Evolutionary conservation across 2,797 vertebrate genomes (phyloP), one percentile per base, ranked within the genome.

Genomic region (Argentina silus): DNA sequence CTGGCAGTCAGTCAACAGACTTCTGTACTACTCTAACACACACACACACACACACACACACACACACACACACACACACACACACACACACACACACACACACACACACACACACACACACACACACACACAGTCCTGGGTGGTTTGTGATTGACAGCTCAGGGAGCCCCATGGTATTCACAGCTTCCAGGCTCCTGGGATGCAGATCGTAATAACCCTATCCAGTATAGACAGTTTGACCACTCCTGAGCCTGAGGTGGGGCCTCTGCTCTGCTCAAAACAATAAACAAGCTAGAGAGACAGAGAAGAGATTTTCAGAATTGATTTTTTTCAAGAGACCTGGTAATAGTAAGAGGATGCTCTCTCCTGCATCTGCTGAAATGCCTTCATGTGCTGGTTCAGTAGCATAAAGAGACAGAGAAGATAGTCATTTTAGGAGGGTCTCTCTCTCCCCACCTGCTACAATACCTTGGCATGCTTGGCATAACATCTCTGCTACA

Each of bases 131-230:
- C 21, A 27, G n/a, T 9, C 57, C 6, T 59, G 23, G 5, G 21
- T 61, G 59, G 21, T 36, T 36, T 15, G 67, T 57, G 74, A 79
- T 66, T 63, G 70, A 83, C 73, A 75, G 78, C 69, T 67, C 1
- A 7, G 82, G 69, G 59, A 79, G 69, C 81, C 71, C 50, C 43
- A 64, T 76, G 62, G 77, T 72, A 73, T 74, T 81, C 73, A 72
- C 51, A 61, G 57, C 8, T 59, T 55, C 73, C 72, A 73, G n/a
- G 36, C 11, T 14, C 53, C 17, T 12, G 17, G 67, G 81, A 83
- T 74, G 75, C 81, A 83, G 79, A 85, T 67, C 65, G 70, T 43
- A 36, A 72, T 79, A 74, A 82, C 81, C 75, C 73, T 59, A 62
- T 15, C 3, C 73, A 62, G 57, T 45, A 0, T 0, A 59, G 57